A percentile compares a stretch with the other conserved stretches of the same genome.
Evolutionary conservation across 2,113 vertebrate species (phyloP).

Genomic region (Probosciger aterrimus): DNA sequence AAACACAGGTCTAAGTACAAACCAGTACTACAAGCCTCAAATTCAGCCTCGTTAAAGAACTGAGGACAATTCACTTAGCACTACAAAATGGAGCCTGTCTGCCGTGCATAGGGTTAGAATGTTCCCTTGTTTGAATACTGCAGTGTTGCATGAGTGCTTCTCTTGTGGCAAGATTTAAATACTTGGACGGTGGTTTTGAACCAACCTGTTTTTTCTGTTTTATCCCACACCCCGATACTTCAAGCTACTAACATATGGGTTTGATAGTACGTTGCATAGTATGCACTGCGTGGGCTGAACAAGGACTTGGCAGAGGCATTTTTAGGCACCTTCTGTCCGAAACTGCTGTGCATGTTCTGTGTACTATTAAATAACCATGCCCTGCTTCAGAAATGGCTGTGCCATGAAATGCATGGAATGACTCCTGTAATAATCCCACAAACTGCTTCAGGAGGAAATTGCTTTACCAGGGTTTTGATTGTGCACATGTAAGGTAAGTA

Average conservation of each 20-base stretch:
- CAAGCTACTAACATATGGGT: not conserved
- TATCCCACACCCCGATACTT: not conserved
- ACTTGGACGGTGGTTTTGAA: not conserved
- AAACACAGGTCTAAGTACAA: not conserved
- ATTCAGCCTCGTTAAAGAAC: not conserved
- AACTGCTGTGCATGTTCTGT: not conserved
- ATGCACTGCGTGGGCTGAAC: conserved; percentile 31
- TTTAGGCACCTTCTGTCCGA: conserved; percentile 41
- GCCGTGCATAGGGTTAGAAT: not conserved
- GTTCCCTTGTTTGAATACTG: not conserved
- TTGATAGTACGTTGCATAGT: not conserved
- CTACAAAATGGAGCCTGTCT: not conserved
- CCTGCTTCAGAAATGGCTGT: not conserved
- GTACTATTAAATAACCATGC: not conserved
- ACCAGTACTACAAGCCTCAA: not conserved
- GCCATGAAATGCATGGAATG: not conserved
- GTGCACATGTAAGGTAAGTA: not conserved
- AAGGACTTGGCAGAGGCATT: conserved; percentile 42
- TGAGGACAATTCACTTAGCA: not conserved
- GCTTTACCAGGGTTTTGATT: not conserved
- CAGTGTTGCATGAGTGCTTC: not conserved
- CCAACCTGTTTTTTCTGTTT: conserved; percentile 3
- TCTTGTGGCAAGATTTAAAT: not conserved
- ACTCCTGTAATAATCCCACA: not conserved
- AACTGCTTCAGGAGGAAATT: not conserved